Percentiles rank a stretch among this genome's conserved stretches.
phyloP scores from a whole-genome alignment of 2,888 invertebrate genomes.

The Mythimna albipuncta region DNA sequence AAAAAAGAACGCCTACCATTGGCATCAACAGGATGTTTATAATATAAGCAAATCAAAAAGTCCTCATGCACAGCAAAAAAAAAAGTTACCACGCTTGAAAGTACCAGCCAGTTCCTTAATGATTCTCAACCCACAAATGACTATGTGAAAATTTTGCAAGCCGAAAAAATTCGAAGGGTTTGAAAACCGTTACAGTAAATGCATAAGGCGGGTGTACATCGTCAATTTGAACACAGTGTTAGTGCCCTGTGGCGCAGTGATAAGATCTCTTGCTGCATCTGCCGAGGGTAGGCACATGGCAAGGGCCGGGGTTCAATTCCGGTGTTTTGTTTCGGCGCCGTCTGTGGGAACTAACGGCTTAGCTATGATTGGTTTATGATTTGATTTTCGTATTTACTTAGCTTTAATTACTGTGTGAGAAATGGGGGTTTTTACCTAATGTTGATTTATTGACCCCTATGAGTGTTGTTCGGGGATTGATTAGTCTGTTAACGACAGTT shows the following conservation, averaged over 20 bases:
- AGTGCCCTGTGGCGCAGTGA: slow-evolving; percentile 83
- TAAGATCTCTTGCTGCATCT: slow-evolving; percentile 88
- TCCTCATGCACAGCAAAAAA: neutral
- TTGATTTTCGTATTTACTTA: slow-evolving; percentile 76
- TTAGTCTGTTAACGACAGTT: slow-evolving; percentile 1
- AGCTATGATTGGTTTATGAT: slow-evolving; percentile 85
- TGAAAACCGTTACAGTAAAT: slow-evolving; percentile 85
- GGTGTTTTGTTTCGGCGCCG: slow-evolving; percentile 81
- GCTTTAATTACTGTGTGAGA: slow-evolving; percentile 62
- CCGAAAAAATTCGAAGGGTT: slow-evolving; percentile 71
- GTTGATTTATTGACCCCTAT: slow-evolving; percentile 58
- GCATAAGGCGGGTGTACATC: slow-evolving; percentile 82
- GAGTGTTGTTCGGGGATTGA: slow-evolving; percentile 15
- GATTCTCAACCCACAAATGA: slow-evolving; percentile 38
- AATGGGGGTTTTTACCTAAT: slow-evolving; percentile 50
- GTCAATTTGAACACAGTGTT: slow-evolving; percentile 80
- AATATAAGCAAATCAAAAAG: slow-evolving; percentile 10
- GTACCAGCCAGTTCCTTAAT: slow-evolving; percentile 32
- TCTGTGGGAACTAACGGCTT: slow-evolving; percentile 82
- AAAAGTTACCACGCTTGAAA: slow-evolving; percentile 14
- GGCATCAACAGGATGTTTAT: neutral
- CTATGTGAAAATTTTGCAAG: slow-evolving; percentile 56
- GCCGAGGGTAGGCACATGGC: slow-evolving; percentile 74
- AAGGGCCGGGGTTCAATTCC: slow-evolving; percentile 85
- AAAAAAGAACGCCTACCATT: neutral